phyloP scores from a whole-genome alignment of 2,113 vertebrate species.

The Anser brachyrhynchus region DNA sequence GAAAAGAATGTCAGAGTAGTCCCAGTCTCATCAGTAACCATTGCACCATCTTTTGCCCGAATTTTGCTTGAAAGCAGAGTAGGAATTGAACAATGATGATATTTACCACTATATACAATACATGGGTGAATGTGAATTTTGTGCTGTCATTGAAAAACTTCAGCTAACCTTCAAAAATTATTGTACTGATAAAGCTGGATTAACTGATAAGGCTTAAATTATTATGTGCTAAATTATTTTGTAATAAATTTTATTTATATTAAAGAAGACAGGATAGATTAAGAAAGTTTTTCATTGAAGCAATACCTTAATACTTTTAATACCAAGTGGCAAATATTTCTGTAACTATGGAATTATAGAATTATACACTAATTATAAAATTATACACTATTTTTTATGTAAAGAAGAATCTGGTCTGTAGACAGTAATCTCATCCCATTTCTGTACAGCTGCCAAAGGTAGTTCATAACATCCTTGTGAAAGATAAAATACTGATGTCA shows the following conservation, averaged over 20 bases:
- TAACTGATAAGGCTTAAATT: not conserved
- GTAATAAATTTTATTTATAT: not conserved
- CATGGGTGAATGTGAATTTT: not conserved
- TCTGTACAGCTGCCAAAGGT: not conserved
- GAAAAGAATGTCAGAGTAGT: not conserved
- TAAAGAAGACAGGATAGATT: not conserved
- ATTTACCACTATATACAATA: not conserved
- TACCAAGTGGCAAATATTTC: not conserved
- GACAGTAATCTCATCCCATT: not conserved
- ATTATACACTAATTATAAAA: not conserved
- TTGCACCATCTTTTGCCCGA: not conserved
- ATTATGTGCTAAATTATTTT: not conserved
- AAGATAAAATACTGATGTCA: constrained; percentile 11
- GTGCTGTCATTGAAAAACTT: not conserved
- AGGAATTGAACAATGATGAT: not conserved
- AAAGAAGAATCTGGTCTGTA: not conserved
- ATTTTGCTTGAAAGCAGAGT: not conserved
- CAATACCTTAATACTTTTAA: not conserved
- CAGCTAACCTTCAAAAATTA: not conserved
- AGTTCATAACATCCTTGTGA: not conserved
- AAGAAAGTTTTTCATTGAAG: not conserved
- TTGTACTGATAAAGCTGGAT: not conserved
- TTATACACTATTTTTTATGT: not conserved
- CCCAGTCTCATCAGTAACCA: rapidly evolving
- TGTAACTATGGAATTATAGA: not conserved